Conservation (phyloP, 2,888 invertebrate genomes). For the Zygaena filipendulae region DNA sequence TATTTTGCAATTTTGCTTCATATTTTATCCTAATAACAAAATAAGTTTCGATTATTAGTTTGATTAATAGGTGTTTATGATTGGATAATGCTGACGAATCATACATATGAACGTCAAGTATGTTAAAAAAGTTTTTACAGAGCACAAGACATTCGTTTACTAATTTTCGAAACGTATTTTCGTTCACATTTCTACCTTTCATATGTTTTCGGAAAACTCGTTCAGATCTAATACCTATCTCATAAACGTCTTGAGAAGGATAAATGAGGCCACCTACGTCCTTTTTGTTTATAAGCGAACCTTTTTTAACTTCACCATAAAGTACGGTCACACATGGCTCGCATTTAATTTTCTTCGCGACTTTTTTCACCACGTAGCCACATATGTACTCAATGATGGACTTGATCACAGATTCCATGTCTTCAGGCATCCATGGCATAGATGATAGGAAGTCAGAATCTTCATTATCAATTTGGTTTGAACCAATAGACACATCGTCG, state of each 20-base stretch:
- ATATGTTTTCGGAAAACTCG: constrained; percentile 1
- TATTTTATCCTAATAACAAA: constrained; percentile 4
- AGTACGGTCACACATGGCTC: constrained; percentile 2
- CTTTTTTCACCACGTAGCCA: constrained; percentile 11
- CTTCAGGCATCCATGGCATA: constrained; percentile 8
- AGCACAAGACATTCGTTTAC: neutral
- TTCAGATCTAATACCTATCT: constrained; percentile 1
- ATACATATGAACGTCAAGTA: neutral
- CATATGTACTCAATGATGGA: constrained; percentile 7
- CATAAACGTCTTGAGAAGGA: constrained; percentile 4
- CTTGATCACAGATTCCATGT: constrained; percentile 6
- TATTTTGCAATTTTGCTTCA: constrained; percentile 6
- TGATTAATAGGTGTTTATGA: constrained; percentile 3
- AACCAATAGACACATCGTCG: constrained; percentile 4
- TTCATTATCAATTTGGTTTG: constrained; percentile 3
- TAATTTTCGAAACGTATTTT: neutral
- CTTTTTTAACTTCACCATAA: constrained; percentile 7
- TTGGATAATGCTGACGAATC: constrained; percentile 1
- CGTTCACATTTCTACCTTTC: constrained; percentile 2
- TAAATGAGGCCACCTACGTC: constrained; percentile 6
- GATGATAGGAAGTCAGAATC: constrained; percentile 6
- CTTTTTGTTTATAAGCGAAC: constrained; percentile 4
- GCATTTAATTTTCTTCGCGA: constrained; percentile 2
- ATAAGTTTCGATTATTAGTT: constrained; percentile 5
- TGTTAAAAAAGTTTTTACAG: neutral